Conservation (phyloP, 2,888 invertebrate species). For the Hetaerina titia region DNA sequence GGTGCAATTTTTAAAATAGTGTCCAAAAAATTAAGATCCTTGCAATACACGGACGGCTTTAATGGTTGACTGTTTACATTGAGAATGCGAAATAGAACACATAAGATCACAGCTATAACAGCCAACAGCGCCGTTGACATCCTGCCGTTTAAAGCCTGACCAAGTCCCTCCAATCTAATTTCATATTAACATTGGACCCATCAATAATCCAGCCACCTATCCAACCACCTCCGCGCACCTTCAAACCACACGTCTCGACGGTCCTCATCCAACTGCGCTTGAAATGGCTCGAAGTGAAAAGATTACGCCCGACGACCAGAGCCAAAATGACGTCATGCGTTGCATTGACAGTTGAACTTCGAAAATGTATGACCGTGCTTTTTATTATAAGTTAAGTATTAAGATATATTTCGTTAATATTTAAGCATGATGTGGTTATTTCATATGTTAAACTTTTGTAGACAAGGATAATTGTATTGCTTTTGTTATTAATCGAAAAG, state of each 20-base stretch:
- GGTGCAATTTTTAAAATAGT: conserved; percentile 89
- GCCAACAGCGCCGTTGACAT: conserved; percentile 92
- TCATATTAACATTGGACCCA: conserved; percentile 5
- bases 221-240: background rate
- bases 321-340: background rate
- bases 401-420: background rate
- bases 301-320: conserved; percentile 15
- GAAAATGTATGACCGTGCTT: background rate
- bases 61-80: conserved; percentile 91
- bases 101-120: conserved; percentile 89
- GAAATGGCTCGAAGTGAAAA: background rate
- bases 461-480: too few species aligned
- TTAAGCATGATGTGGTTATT: background rate
- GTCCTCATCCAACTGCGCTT: conserved; percentile 30
- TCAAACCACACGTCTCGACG: background rate
- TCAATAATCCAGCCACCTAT: background rate
- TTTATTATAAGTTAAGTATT: background rate
- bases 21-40: conserved; percentile 87
- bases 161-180: conserved; percentile 40
- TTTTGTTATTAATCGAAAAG: background rate
- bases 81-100: conserved; percentile 89
- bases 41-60: conserved; percentile 88
- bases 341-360: conserved; percentile 27
- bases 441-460: background rate
- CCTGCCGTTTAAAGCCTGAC: conserved; percentile 38